Evolutionary conservation across 2,113 vertebrate species (phyloP).

Genomic region (Onychostruthus taczanowskii): DNA sequence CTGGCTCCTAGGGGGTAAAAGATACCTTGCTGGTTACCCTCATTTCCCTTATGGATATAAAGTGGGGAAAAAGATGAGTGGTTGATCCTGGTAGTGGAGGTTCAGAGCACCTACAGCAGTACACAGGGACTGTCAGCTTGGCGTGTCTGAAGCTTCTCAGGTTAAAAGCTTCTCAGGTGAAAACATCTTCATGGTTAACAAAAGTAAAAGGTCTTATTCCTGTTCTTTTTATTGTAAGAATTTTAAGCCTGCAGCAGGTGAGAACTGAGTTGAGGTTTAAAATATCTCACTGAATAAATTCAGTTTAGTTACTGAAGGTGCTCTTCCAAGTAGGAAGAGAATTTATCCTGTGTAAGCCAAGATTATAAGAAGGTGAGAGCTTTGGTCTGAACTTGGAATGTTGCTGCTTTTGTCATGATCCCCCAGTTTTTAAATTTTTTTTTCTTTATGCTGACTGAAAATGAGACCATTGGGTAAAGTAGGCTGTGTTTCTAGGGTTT

Average conservation of each 20-base stretch:
- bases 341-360: neutral
- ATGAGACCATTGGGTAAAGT: neutral
- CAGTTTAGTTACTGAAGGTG: neutral
- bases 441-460: neutral
- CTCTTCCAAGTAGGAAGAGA: neutral
- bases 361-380: neutral
- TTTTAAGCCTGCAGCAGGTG: neutral
- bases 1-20: neutral
- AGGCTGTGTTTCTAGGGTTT: conserved; percentile 12
- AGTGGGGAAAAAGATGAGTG: neutral
- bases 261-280: neutral
- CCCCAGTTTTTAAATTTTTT: neutral
- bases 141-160: conserved; percentile 40
- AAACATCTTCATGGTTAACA: conserved; percentile 1
- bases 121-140: neutral
- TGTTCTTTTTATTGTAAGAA: neutral
- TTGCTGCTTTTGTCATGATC: neutral
- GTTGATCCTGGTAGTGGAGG: neutral
- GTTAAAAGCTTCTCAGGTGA: conserved; percentile 56
- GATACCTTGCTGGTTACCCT: neutral
- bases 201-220: neutral
- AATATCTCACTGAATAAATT: neutral
- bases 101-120: neutral
- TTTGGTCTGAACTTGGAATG: neutral
- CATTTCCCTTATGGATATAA: neutral